phyloP scores from a whole-genome alignment of 2,888 invertebrate species.

The Netelia fuscicornis region DNA sequence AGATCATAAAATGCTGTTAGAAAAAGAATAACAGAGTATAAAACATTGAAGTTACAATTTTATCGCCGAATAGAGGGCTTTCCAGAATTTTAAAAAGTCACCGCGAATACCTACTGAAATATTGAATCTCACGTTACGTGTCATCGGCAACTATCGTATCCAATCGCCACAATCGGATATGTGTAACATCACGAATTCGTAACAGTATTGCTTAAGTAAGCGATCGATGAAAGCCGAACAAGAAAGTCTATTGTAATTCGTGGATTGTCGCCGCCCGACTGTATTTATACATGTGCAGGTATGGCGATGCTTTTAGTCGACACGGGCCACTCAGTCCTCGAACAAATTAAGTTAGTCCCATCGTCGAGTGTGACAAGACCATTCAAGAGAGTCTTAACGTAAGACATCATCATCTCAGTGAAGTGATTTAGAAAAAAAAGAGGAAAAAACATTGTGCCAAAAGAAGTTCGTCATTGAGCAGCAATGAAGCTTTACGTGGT shows the following conservation, averaged over 20 bases:
- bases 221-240: slow-evolving; percentile 83
- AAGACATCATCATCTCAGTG: slow-evolving; percentile 42
- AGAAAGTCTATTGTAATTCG: slow-evolving; percentile 85
- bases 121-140: slow-evolving; percentile 23
- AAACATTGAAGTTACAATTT: background rate
- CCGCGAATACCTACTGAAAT: background rate
- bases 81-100: slow-evolving; percentile 16
- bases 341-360: slow-evolving; percentile 76
- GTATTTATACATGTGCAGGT: slow-evolving; percentile 84
- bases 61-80: background rate
- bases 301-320: slow-evolving; percentile 82
- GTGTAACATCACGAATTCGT: slow-evolving; percentile 81
- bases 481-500: slow-evolving; percentile 77
- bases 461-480: slow-evolving; percentile 68
- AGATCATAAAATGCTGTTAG: background rate
- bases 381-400: slow-evolving; percentile 67
- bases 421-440: slow-evolving; percentile 34
- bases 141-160: slow-evolving; percentile 17
- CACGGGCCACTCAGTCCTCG: slow-evolving; percentile 78
- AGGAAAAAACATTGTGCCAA: slow-evolving; percentile 64
- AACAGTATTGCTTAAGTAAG: slow-evolving; percentile 82
- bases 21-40: background rate
- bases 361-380: slow-evolving; percentile 68
- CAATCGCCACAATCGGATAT: slow-evolving; percentile 69
- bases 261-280: slow-evolving; percentile 83